Evolutionary conservation across 2,888 invertebrate genomes (phyloP).

Genomic region (Meghimatium bilineatum): DNA sequence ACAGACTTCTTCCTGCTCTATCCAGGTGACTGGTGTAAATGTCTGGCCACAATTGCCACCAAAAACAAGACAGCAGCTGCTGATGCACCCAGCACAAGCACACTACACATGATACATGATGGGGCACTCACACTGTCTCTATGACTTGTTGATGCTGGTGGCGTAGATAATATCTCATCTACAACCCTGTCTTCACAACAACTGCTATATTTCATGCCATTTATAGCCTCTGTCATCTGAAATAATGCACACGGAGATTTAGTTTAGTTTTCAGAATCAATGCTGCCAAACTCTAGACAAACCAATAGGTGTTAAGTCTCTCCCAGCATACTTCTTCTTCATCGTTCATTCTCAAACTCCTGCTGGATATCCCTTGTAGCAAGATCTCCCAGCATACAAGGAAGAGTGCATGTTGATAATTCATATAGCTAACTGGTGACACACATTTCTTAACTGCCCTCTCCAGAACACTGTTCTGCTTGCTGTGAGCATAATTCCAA

Average conservation of each 20-base stretch:
- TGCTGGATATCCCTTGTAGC: no score
- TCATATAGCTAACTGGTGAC: no score
- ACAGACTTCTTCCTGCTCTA: conserved; percentile 1
- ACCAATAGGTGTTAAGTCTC: no score
- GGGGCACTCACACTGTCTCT: conserved; percentile 48
- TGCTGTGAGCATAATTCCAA: no score
- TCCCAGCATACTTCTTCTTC: no score
- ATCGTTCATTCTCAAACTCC: no score
- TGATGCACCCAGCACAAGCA: conserved; percentile 25
- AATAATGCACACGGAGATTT: conserved; percentile 12
- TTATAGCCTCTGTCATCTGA: conserved; percentile 56
- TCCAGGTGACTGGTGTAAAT: neutral
- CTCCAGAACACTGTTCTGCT: no score
- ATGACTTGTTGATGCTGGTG: conserved; percentile 5
- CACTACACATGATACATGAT: conserved; percentile 41
- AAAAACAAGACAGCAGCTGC: neutral
- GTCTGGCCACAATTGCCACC: conserved; percentile 18
- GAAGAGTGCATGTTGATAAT: no score
- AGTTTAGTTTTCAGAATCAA: no score
- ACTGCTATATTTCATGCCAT: conserved; percentile 19
- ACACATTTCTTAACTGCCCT: no score
- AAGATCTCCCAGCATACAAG: no score
- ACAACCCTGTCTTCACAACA: conserved; percentile 62
- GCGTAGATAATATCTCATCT: conserved; percentile 52
- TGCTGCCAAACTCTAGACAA: no score